Percentiles rank a stretch among this genome's conserved stretches.
Evolutionary conservation across 1,140 invertebrate genomes (phyloP).

Genomic region (Akabosia matsudoensis): DNA sequence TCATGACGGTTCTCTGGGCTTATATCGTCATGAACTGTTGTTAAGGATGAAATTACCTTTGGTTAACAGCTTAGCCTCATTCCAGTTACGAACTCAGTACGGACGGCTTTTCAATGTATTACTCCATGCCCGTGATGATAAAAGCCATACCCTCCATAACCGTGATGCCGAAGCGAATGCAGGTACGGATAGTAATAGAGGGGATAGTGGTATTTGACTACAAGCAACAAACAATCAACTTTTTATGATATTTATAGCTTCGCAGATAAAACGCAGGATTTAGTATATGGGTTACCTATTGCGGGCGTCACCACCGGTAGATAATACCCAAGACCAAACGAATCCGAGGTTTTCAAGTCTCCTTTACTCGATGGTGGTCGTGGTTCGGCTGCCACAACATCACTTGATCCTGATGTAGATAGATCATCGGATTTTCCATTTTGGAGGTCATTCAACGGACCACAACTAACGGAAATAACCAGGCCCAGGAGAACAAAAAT

Average conservation of each 20-base stretch:
- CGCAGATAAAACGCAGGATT: not conserved
- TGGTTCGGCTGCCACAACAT: not conserved
- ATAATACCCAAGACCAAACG: slow-evolving; percentile 3
- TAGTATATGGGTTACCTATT: no score
- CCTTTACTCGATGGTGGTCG: not conserved
- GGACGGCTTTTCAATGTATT: not conserved
- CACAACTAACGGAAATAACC: not conserved
- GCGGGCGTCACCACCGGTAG: not conserved
- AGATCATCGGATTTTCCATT: not conserved
- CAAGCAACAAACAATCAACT: not conserved
- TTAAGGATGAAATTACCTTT: no score
- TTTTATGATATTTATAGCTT: not conserved
- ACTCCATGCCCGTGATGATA: slow-evolving; percentile 17
- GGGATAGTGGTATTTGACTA: slow-evolving; percentile 11
- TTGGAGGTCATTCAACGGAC: not conserved
- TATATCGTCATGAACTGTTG: no score
- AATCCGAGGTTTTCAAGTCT: slow-evolving; percentile 10
- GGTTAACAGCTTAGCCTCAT: no score
- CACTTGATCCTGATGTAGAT: not conserved
- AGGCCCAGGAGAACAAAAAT: not conserved
- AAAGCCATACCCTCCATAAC: not conserved
- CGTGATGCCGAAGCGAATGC: slow-evolving; percentile 7
- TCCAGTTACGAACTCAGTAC: no score
- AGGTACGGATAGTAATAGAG: not conserved
- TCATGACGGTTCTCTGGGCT: no score